Evolutionary conservation across 92 coral and sea anemone species (phyloP), one percentile per base, ranked within the genome.

Genomic region (Porites divaricata): DNA sequence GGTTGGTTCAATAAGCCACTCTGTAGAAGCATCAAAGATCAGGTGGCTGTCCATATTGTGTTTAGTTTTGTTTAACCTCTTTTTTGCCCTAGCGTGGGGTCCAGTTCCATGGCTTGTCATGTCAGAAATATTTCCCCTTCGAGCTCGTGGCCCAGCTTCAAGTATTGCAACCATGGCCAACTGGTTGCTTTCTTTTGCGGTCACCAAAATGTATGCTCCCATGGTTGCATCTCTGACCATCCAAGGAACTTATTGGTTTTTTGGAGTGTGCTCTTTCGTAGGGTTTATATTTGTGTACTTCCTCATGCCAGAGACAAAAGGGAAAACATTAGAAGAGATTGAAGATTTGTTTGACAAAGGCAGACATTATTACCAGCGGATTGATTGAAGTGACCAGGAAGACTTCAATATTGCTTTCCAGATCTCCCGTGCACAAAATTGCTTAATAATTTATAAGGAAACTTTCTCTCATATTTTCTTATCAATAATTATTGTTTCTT

Each of bases 101-200:
- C 99, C 99, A 22, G 86, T 96, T 22, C 99, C 99, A 1, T 96
- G 98, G 99, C 88, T 96, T 9, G 79, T 89, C 6, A 94, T 96
- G 93, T 92, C 98, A 0, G 99, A 96, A 87, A 85, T 96, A 54
- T 92, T 96, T 22, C 99, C 99, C 16, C 87, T 89, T 24, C 89
- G 93, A 12, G 98, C 94, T 8, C 95, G 99, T 17, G 98, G 99
- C 26, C 83, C 87, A 35, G 98, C 97, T 0, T 83, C 96, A 51
- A 93, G 96, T 67, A 76, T 95, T 23, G 89, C 97, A 19, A 87
- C 99, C n/a, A 69, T 89, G 75, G 65, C 78, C 0, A 90, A 90
- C 41, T 96, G 98, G 98, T 56, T 75, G 3, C 53, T 81, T 69
- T 93, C 90, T 7, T 96, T 96, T 87, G 11, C 89, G 17, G 91